phyloP scores from a whole-genome alignment of 2,888 invertebrate species.

The Orthonychiurus folsomi region DNA sequence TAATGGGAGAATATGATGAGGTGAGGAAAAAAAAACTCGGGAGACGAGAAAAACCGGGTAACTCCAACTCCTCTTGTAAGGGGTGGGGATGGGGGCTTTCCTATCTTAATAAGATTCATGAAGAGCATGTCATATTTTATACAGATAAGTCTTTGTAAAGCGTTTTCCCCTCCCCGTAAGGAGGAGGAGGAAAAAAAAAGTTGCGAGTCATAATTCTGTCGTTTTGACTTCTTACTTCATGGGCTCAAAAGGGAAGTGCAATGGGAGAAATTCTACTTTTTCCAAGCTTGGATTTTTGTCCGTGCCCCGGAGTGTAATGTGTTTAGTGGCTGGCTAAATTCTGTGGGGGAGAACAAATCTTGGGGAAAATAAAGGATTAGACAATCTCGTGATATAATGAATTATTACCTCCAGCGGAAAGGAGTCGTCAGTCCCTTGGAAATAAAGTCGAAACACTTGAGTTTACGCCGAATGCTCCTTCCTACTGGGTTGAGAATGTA shows the following conservation, averaged over 20 bases:
- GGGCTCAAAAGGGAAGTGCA: too few species aligned
- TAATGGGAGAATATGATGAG: conserved; percentile 6
- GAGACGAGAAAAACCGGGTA: conserved; percentile 3
- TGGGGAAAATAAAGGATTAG: conserved; percentile 34
- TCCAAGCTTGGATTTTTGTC: too few species aligned
- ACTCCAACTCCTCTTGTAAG: not conserved
- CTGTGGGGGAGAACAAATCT: conserved; percentile 22
- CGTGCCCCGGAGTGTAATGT: too few species aligned
- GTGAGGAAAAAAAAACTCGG: conserved; percentile 6
- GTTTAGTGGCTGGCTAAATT: not conserved
- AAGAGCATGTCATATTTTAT: conserved; percentile 72
- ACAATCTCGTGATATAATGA: conserved; percentile 36
- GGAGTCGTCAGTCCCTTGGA: conserved; percentile 5
- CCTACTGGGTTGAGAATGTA: not conserved
- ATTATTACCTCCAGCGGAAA: conserved; percentile 27
- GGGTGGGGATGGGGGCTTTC: not conserved
- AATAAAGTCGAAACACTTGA: conserved; percentile 6
- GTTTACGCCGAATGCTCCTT: not conserved
- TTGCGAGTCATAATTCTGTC: conserved; percentile 40
- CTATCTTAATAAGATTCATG: conserved; percentile 60
- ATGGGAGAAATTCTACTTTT: too few species aligned
- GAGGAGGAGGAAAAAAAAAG: conserved; percentile 36
- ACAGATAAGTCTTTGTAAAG: conserved; percentile 41
- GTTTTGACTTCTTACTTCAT: conserved; percentile 33
- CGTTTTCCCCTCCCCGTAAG: conserved; percentile 32